Evolutionary conservation across 2,113 vertebrate species (phyloP).

Genomic region (Channa maculata): DNA sequence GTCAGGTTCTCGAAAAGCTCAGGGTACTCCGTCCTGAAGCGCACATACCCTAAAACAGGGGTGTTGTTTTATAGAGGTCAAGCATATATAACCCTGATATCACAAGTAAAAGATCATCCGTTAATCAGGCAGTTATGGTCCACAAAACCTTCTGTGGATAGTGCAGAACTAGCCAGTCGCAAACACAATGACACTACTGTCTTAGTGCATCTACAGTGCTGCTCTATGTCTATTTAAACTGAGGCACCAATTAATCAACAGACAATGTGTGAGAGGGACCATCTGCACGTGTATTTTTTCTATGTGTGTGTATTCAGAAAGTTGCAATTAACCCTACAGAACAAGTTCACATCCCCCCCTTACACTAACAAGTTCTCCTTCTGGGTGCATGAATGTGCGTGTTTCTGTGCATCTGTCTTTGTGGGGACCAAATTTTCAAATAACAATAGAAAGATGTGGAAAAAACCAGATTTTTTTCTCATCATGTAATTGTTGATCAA

Average conservation of each 20-base stretch:
- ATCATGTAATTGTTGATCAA: too few species aligned
- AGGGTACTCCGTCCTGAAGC: conserved; percentile 93
- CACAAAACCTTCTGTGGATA: conserved; percentile 6
- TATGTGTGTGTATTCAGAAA: neutral
- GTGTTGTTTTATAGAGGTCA: too few species aligned
- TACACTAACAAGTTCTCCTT: conserved; percentile 12
- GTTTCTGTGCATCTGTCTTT: conserved; percentile 5
- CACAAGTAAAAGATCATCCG: too few species aligned
- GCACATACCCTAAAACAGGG: conserved; percentile 88
- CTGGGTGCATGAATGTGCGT: conserved; percentile 17
- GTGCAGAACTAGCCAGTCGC: conserved; percentile 19
- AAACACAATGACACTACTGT: conserved; percentile 63
- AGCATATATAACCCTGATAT: too few species aligned
- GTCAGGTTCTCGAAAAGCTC: conserved; percentile 95
- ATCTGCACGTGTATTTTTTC: neutral
- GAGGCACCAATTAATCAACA: conserved; percentile 63
- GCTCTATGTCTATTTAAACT: conserved; percentile 23
- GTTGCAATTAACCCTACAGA: conserved; percentile 51
- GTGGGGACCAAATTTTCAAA: neutral
- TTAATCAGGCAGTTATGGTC: neutral
- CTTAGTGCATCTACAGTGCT: conserved; percentile 4
- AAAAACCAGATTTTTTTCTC: too few species aligned
- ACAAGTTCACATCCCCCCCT: conserved; percentile 39
- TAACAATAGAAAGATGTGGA: neutral
- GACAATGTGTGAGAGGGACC: neutral